Evolutionary conservation across 2,888 invertebrate genomes (phyloP), one percentile per base, ranked within the genome.

Genomic region (Tetragonisca angustula): DNA sequence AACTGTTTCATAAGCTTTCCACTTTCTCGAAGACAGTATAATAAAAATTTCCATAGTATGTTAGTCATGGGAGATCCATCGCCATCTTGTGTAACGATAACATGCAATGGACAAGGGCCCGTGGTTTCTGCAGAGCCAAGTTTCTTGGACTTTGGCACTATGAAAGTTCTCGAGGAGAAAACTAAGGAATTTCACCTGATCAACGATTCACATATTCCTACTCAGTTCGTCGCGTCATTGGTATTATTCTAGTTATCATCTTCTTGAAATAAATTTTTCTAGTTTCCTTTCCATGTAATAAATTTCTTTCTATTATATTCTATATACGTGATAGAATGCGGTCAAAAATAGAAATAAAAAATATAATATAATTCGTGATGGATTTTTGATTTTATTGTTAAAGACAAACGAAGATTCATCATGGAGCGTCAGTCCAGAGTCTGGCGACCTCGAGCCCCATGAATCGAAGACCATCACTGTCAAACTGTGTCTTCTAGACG

Each of bases 131-230:
- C 96, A 59, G 93, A 94, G 32, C 97, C 97, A 0, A 94, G 95
- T 71, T 94, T 95, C n/a, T 90, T 97, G 21, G 95, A 96, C 92
- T 97, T 96, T 95, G 96, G 96, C 0, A 95, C 96, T 85, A 95
- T 96, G 0, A 95, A 95, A 71, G 95, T 97, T 49, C 94, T 97
- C 36, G 94, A 94, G 21, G 95, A 94, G 80, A 94, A 94, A 54
- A 94, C 95, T 3, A 95, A 96, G 94, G 91, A 90, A 1, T 92
- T 97, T 0, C 95, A 94, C 0, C 92, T 97, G 0, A 95, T 95
- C 78, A 97, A 97, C 90, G 97, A 97, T 91, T 97, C 97, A 0
- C 97, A 97, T 1, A 96, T 97, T 62, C 92, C 95, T 69, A 97
- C 97, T 0, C 93, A 95, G 86, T 96, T 95, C 89, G 95, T 94